phyloP scores from a whole-genome alignment of 2,113 vertebrate species.

The Sakesphorus luctuosus region DNA sequence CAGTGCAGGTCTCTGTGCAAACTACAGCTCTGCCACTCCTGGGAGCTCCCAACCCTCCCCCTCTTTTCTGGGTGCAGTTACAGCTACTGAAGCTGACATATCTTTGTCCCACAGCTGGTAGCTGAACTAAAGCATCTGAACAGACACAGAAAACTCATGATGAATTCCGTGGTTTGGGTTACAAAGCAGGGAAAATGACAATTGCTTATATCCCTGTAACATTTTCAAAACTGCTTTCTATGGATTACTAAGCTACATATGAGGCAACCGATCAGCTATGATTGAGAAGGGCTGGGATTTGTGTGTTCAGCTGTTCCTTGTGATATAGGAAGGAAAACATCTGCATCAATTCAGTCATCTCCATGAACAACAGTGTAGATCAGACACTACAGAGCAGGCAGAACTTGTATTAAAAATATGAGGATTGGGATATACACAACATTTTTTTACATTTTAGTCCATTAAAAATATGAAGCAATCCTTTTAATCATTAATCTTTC shows the following conservation, averaged over 20 bases:
- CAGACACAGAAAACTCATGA: not conserved
- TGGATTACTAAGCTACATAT: not conserved
- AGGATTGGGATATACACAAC: not conserved
- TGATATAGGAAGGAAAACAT: slow-evolving; percentile 14
- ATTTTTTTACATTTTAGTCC: not conserved
- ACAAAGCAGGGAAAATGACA: not conserved
- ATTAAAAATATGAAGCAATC: not conserved
- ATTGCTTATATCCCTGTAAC: not conserved
- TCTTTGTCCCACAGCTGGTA: not conserved
- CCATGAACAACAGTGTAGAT: not conserved
- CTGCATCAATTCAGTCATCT: not conserved
- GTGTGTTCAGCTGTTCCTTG: slow-evolving; percentile 22
- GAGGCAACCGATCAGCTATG: not conserved
- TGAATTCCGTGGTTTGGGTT: not conserved
- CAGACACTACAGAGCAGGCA: not conserved
- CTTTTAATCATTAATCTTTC: not conserved
- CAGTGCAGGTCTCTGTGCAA: not conserved
- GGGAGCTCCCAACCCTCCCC: not conserved
- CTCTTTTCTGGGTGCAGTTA: not conserved
- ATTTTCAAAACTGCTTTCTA: not conserved
- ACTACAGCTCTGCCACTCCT: not conserved
- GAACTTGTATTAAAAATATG: not conserved
- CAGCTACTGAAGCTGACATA: not conserved
- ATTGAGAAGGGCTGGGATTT: not conserved
- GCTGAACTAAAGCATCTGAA: not conserved